Conservation (phyloP, 2,888 invertebrate genomes). For the Zaprionus lineosus region DNA sequence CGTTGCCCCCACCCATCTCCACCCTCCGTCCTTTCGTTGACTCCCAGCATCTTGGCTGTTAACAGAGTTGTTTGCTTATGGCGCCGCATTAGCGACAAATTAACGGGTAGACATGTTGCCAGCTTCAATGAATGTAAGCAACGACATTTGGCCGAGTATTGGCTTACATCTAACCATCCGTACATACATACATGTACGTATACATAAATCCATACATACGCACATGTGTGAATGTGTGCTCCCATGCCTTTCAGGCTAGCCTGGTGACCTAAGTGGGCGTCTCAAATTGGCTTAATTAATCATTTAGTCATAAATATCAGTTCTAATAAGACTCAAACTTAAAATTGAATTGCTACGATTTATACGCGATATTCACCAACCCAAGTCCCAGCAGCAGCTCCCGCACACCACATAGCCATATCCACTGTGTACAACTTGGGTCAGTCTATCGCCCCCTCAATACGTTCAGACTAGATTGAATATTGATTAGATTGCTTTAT, state of each 20-base stretch:
- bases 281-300: constrained; percentile 71
- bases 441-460: too few species aligned
- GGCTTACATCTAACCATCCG: too few species aligned
- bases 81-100: constrained; percentile 63
- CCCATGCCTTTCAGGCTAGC: constrained; percentile 36
- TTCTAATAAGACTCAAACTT: constrained; percentile 75
- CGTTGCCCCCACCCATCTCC: neutral
- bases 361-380: too few species aligned
- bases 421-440: too few species aligned
- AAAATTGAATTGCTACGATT: constrained; percentile 29
- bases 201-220: neutral
- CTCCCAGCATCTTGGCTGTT: constrained; percentile 41
- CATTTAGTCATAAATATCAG: constrained; percentile 73
- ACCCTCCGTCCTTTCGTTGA: neutral
- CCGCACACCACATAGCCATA: too few species aligned
- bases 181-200: too few species aligned
- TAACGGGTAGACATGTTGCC: constrained; percentile 67
- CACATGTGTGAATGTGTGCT: constrained; percentile 11
- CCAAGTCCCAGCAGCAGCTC: too few species aligned
- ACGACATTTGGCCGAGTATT: constrained; percentile 65
- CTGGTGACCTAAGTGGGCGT: constrained; percentile 63
- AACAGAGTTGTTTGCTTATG: constrained; percentile 74
- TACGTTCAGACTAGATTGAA: too few species aligned
- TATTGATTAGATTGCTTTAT: too few species aligned
- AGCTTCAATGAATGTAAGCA: constrained; percentile 66